Base-by-base conservation (phyloP, 2,797 vertebrate genomes). In the Peromyscus attwateri region DNA sequence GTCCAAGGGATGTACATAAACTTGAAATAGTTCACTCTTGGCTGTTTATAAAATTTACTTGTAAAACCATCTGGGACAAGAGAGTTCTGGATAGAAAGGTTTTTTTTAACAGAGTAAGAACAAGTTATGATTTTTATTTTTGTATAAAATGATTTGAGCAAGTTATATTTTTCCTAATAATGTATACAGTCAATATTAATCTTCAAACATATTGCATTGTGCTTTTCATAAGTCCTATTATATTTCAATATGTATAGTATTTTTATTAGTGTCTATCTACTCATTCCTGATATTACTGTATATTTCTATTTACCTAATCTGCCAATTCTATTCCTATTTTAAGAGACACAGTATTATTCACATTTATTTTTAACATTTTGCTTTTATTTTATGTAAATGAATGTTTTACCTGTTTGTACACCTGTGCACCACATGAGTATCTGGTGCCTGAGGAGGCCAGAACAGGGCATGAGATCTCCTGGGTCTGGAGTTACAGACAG, bases 41-140 rank as follows among this genome's bases (percentile, higher is more conserved):
- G 87, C 87, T 25, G 29, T 93, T 95, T 91, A 83, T 87, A 96
- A 49, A 95, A 75, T 11, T 73, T 94, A 80, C 25, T 94, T 89
- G 70, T 64, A 95, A 96, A 87, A 84, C 7, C 23, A 92, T 43
- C 70, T 89, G 64, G 29, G 16, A 29, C 19, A 70, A 84, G 52
- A 87, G 77, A 77, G 60, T 80, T 92, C 40, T 84, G 19, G 21
- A 62, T 71, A 94, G 87, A 79, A 93, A 40, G n/a, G 37, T 13
- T 37, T 9, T 29, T 70, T 70, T 89, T 62, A 92, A 40, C 60
- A 75, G 9, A 60, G 82, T 89, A 82, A 95, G 60, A 85, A 62
- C n/a, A 94, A 81, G 76, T 93, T 31, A 76, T 37, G 17, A 79
- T 55, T 91, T 49, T 92, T 83, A 73, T 79, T 85, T 93, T 71